A percentile compares a stretch with the other conserved stretches of the same genome.
phyloP scores from a whole-genome alignment of 2,888 invertebrate genomes.

The Thelaira solivaga region DNA sequence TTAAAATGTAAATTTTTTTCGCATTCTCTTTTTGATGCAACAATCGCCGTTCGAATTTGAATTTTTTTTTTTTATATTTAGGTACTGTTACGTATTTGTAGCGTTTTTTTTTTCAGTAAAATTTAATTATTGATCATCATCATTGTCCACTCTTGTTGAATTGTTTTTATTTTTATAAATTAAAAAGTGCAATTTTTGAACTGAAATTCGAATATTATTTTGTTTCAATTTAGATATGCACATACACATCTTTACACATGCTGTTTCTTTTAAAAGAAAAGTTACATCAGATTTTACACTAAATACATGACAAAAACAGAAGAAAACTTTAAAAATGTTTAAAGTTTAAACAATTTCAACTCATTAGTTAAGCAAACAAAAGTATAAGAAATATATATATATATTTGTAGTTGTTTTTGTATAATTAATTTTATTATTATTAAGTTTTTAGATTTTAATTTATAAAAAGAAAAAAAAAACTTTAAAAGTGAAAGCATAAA shows the following conservation, averaged over 20 bases:
- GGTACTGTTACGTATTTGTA: no score
- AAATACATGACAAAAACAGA: slow-evolving; percentile 7
- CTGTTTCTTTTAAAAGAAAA: slow-evolving; percentile 6
- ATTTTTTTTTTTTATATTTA: no score
- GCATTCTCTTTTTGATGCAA: no score
- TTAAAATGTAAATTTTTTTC: no score
- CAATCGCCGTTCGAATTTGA: no score
- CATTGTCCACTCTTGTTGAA: background rate
- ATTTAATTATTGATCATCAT: no score
- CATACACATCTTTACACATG: background rate
- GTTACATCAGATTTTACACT: background rate
- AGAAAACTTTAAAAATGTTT: slow-evolving; percentile 22
- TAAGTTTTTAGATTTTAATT: slow-evolving; percentile 44
- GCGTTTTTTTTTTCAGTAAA: no score
- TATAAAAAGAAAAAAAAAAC: slow-evolving; percentile 12
- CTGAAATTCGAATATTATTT: slow-evolving; percentile 43
- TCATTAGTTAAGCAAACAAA: slow-evolving; percentile 41
- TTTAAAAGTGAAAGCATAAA: background rate
- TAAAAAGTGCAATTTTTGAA: slow-evolving; percentile 59
- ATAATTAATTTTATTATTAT: slow-evolving; percentile 44
- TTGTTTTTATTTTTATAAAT: slow-evolving; percentile 3
- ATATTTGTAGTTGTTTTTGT: slow-evolving; percentile 51
- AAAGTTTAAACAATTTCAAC: slow-evolving; percentile 35
- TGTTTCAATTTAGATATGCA: no score
- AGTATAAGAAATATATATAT: slow-evolving; percentile 1